Evolutionary conservation across 2,113 vertebrate species (phyloP).

Genomic region (Hemibates koningsi): DNA sequence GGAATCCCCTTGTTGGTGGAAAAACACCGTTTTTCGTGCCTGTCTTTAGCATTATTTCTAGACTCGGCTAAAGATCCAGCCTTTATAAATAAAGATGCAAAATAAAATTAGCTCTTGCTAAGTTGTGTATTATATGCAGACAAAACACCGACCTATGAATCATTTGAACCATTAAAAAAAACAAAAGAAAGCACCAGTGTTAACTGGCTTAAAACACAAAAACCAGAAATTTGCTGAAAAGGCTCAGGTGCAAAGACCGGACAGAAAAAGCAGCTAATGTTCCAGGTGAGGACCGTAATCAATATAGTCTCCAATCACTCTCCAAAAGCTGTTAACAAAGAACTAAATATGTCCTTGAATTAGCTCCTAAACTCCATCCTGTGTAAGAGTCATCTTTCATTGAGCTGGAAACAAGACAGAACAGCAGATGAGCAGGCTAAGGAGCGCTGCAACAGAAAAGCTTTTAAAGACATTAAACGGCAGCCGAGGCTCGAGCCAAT

Average conservation of each 20-base stretch:
- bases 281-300: background rate
- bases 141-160: background rate
- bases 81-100: background rate
- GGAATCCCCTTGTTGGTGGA: background rate
- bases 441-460: slow-evolving; percentile 36
- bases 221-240: background rate
- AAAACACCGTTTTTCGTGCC: rapidly evolving
- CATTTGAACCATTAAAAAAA: background rate
- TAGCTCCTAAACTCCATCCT: background rate
- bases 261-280: background rate
- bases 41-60: background rate
- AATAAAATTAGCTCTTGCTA: background rate
- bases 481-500: slow-evolving; percentile 33
- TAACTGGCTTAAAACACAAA: background rate
- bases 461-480: slow-evolving; percentile 70
- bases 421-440: slow-evolving; percentile 20
- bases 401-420: slow-evolving; percentile 17
- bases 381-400: slow-evolving; percentile 17
- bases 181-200: background rate
- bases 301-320: background rate
- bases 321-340: background rate
- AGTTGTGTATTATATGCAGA: background rate
- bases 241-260: background rate
- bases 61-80: rapidly evolving
- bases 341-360: background rate